Conservation (phyloP, 2,888 invertebrate species). For the Hydropsyche betteni region DNA sequence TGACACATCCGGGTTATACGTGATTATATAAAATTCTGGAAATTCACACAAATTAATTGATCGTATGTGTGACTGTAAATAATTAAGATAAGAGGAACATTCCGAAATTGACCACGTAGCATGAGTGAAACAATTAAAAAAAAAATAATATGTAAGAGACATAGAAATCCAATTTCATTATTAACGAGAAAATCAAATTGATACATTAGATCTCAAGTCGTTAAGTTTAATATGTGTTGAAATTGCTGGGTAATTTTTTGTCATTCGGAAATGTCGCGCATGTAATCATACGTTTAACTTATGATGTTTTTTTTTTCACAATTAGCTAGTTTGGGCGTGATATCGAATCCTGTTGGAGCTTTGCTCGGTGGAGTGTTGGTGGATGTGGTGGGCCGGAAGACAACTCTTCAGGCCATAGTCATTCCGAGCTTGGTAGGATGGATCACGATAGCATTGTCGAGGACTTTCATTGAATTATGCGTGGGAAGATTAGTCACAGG, state of each 20-base stretch:
- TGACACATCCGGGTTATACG: no score
- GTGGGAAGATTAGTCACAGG: constrained; percentile 75
- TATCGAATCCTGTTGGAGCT: constrained; percentile 77
- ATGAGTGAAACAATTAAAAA: no score
- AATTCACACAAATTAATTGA: no score
- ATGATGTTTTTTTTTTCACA: constrained; percentile 51
- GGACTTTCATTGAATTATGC: constrained; percentile 70
- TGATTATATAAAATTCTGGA: no score
- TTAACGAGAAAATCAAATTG: no score
- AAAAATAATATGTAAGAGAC: no score
- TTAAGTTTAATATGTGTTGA: no score
- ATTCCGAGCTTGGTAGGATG: constrained; percentile 75
- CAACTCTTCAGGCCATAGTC: constrained; percentile 73
- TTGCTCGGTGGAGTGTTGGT: constrained; percentile 74
- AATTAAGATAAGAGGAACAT: no score
- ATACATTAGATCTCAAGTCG: not conserved
- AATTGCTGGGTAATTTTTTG: no score
- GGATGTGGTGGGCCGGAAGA: constrained; percentile 71
- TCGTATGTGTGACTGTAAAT: no score
- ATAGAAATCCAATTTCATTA: no score
- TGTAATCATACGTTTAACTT: constrained; percentile 18
- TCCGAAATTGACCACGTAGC: no score
- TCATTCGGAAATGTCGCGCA: not conserved
- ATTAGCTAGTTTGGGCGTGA: constrained; percentile 75
- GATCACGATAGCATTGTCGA: constrained; percentile 73